Percentiles rank a stretch among this genome's conserved stretches.
These are phyloP conservation scores for Turnix velox DNA, from an alignment of 2,113 vertebrate genomes.

Conservation along the genomic window DNA sequence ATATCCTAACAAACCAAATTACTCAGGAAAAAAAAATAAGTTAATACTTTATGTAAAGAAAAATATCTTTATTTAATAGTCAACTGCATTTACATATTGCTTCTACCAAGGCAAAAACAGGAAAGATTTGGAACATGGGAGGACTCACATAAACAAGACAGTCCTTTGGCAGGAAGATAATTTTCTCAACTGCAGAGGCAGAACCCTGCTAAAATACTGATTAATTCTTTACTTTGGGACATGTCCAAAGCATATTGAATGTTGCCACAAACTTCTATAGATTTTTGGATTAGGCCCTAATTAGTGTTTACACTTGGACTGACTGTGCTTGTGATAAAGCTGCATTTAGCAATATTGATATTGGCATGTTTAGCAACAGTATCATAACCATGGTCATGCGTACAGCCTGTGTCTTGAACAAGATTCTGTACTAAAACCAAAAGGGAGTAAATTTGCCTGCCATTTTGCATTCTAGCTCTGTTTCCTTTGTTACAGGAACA, in stretches of 20 bases:
- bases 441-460: background rate
- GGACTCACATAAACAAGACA: background rate
- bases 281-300: slow-evolving; percentile 22
- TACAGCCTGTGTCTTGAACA: background rate
- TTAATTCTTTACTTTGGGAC: background rate
- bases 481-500: background rate
- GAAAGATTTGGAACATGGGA: background rate
- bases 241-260: background rate
- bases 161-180: background rate
- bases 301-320: slow-evolving; percentile 12
- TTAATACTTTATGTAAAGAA: background rate
- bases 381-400: background rate
- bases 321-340: background rate
- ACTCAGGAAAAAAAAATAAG: background rate
- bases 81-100: background rate
- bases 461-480: background rate
- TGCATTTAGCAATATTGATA: background rate
- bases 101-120: background rate
- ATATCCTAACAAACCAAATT: background rate
- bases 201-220: background rate
- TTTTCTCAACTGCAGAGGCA: background rate
- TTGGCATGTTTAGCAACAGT: background rate
- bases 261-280: background rate
- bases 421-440: background rate
- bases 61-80: background rate